Evolutionary conservation across 2,797 vertebrate species (phyloP).

Genomic region (Crenuchus spilurus): DNA sequence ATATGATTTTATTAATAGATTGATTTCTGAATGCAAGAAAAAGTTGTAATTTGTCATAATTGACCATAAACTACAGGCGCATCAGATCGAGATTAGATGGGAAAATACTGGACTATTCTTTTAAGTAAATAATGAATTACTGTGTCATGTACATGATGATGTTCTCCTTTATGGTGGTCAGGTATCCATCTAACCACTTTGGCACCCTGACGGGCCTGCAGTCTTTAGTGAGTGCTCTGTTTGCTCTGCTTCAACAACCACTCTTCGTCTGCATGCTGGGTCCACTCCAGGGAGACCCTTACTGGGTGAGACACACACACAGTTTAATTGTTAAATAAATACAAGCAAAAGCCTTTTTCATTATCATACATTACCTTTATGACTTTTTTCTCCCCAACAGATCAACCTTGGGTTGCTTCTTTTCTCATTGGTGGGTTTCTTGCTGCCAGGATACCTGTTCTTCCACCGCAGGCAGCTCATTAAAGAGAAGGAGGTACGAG

Average conservation of each 20-base stretch:
- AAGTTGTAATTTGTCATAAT: no score
- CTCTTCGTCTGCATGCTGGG: slow-evolving; percentile 85
- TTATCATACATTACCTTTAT: neutral
- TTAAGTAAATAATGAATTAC: slow-evolving; percentile 4
- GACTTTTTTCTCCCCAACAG: slow-evolving; percentile 65
- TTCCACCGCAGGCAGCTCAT: slow-evolving; percentile 74
- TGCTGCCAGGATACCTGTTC: slow-evolving; percentile 85
- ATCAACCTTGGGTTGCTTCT: slow-evolving; percentile 84
- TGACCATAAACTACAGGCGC: no score
- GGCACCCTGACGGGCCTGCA: slow-evolving; percentile 88
- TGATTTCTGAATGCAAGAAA: no score
- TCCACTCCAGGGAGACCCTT: slow-evolving; percentile 79
- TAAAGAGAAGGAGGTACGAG: slow-evolving; percentile 53
- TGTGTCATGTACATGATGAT: neutral
- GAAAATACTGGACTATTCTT: no score
- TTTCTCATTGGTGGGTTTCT: slow-evolving; percentile 82
- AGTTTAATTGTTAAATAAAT: slow-evolving; percentile 24
- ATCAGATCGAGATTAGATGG: no score
- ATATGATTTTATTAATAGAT: no score
- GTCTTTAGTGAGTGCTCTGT: slow-evolving; percentile 85
- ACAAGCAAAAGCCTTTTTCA: neutral
- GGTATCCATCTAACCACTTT: slow-evolving; percentile 87
- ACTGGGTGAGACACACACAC: slow-evolving; percentile 78
- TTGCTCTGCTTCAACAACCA: slow-evolving; percentile 86
- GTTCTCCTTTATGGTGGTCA: slow-evolving; percentile 51